A percentile compares a stretch with the other conserved stretches of the same genome.
Conservation (phyloP, 1,140 invertebrate genomes). For the Aradophagus sp. region DNA sequence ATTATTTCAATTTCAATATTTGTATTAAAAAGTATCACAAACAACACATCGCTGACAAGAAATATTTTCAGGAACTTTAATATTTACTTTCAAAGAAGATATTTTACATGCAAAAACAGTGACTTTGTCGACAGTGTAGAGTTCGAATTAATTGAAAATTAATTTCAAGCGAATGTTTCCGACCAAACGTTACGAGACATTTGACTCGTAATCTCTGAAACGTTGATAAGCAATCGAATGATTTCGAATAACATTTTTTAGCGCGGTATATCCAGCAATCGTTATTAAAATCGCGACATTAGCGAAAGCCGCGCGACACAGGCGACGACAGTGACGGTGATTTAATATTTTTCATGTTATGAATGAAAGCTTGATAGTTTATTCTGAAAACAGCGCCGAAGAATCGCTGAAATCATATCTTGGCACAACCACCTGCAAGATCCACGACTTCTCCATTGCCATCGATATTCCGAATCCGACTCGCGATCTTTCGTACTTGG, state of each 20-base stretch:
- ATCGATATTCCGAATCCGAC: conserved; percentile 55
- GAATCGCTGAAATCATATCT: conserved; percentile 59
- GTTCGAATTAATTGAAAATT: too few relatives aligned
- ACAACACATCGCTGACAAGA: too few relatives aligned
- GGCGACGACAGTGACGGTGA: conserved; percentile 63
- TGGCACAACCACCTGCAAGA: conserved; percentile 58
- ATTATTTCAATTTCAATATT: conserved; percentile 5
- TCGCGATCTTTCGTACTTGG: conserved; percentile 41
- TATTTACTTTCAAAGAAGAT: too few relatives aligned
- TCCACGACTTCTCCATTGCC: conserved; percentile 51
- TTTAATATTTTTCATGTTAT: conserved; percentile 74
- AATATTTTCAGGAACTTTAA: too few relatives aligned
- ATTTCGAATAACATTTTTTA: conserved; percentile 18
- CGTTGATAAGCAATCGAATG: conserved; percentile 15
- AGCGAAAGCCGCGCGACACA: conserved; percentile 32
- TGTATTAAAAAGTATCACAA: neutral
- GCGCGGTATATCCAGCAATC: neutral
- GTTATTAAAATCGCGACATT: conserved; percentile 30
- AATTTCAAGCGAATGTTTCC: too few relatives aligned
- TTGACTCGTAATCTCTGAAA: neutral
- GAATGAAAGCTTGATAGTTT: conserved; percentile 71
- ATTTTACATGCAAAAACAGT: too few relatives aligned
- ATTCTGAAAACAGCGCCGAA: conserved; percentile 69
- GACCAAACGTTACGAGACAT: too few relatives aligned
- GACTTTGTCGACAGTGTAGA: too few relatives aligned